A percentile compares a stretch with the other conserved stretches of the same genome.
These are phyloP conservation scores for Hymenochirus boettgeri DNA, from an alignment of 2,113 vertebrate genomes.

Conservation along the genomic window DNA sequence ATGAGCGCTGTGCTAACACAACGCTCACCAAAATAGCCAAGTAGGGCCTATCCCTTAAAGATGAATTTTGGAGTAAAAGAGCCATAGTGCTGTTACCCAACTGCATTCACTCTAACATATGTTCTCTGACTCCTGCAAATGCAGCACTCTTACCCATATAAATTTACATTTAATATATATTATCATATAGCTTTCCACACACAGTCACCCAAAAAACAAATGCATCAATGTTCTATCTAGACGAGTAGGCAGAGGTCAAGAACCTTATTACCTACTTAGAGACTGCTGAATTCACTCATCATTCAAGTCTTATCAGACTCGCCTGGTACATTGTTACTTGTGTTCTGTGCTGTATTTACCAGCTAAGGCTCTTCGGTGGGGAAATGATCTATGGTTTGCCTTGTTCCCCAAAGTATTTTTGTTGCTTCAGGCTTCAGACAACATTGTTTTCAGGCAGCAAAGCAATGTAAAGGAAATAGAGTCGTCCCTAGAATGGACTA, in stretches of 20 bases:
- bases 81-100: no score
- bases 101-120: no score
- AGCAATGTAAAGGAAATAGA: not conserved
- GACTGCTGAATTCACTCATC: not conserved
- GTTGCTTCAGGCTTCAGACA: not conserved
- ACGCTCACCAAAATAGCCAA: no score
- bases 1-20: no score
- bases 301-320: not conserved
- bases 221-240: no score
- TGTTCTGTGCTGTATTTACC: not conserved
- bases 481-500: not conserved
- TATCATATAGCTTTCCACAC: no score
- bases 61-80: no score
- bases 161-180: no score
- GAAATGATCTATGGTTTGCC: not conserved
- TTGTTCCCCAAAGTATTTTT: not conserved
- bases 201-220: no score
- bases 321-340: not conserved
- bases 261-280: not conserved
- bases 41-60: no score
- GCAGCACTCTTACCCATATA: no score
- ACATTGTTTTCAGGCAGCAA: not conserved
- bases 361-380: not conserved
- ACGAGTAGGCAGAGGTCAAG: not conserved
- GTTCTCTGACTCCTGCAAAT: no score